A percentile compares a stretch with the other conserved stretches of the same genome.
Conservation (phyloP, 2,113 vertebrate genomes). For the Eulemur rufifrons region DNA sequence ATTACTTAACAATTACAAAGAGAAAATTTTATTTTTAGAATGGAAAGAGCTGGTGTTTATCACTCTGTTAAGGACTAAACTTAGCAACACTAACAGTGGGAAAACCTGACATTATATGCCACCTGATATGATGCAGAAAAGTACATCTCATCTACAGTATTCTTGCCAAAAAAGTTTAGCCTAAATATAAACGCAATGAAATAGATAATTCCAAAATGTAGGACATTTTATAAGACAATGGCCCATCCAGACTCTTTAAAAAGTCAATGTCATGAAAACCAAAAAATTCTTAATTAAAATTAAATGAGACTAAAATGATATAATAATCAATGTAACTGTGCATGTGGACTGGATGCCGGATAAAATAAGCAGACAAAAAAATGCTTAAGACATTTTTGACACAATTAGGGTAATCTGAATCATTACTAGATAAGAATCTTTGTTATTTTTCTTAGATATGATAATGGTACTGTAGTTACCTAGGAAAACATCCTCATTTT, state of each 20-base stretch:
- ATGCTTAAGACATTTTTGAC: neutral
- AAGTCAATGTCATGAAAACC: neutral
- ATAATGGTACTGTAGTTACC: neutral
- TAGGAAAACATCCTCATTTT: neutral
- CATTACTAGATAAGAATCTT: neutral
- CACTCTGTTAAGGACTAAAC: neutral
- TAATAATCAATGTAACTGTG: neutral
- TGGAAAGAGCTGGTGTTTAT: neutral
- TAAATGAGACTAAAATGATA: conserved; percentile 15
- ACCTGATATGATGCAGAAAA: neutral
- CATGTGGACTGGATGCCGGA: neutral
- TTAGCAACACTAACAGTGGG: neutral
- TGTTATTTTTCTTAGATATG: neutral
- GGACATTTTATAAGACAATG: neutral
- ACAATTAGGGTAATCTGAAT: neutral
- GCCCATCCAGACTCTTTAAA: neutral
- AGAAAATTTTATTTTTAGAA: neutral
- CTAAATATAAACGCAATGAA: neutral
- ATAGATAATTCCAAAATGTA: neutral
- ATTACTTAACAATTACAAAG: neutral
- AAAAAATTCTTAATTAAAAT: neutral
- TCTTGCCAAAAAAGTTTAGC: neutral
- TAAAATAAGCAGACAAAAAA: neutral
- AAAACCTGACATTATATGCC: neutral
- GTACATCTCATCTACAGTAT: neutral